Base-by-base conservation (phyloP, 2,113 vertebrate species). In the Erythrolamprus reginae region DNA sequence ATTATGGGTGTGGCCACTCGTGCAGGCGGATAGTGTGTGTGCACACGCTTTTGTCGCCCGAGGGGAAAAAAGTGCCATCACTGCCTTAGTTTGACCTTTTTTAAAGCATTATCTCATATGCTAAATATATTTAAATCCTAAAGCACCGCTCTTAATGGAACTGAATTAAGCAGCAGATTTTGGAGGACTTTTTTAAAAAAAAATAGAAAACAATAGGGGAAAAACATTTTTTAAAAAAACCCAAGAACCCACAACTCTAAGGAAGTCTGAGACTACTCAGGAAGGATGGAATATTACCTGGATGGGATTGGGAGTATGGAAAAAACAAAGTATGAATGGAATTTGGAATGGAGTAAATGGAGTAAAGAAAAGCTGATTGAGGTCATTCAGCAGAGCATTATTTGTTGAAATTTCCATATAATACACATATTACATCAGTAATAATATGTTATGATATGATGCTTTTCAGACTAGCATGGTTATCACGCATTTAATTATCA, bases 401-500 rank as follows among this genome's bases (percentile, higher is more conserved):
- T 86, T 53, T 52, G 51, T 47, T 51, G 12, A 17, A 48, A 26
- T 12, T 17, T 15, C 26, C 19, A 2, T 3, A 26, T n/a, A 17
- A n/a, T 50, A 50, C 47, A 28, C 12, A 26, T n/a, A 28, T 84
- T n/a, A n/a, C 83, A 50, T n/a, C 17, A n/a, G 19, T 51, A 51
- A 51, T 47, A 84, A 50, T 51, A n/a, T 84, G 13, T n/a, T 88
- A 47, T 13, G 19, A 13, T 33, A 10, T 70, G 17, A 70, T 38
- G 28, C n/a, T 70, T 9, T 3, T 38, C 48, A 61, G 88, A 85
- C 53, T 89, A 28, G 50, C 45, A 89, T 90, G 51, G 10, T 47
- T 53, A 24, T 45, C 13, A 89, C 84, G 93, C 89, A 86, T 88
- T 65, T 19, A 17, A 83, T 9, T 89, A 87, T 47, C 86, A 93